Base-by-base conservation (phyloP, 2,888 invertebrate genomes). In the Aleiodes alternator region DNA sequence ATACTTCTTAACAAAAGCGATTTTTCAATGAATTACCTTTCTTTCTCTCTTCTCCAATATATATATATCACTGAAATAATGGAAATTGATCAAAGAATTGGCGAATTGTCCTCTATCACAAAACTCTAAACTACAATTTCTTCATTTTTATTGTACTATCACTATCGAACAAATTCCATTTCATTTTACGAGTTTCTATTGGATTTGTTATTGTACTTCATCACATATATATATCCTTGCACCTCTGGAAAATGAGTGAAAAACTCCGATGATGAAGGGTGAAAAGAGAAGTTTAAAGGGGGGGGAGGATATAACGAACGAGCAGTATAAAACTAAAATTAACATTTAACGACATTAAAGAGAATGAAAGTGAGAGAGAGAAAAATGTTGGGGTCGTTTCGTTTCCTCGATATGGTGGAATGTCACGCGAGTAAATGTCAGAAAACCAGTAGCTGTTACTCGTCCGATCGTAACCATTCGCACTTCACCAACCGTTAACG, bases 261-360 rank as follows among this genome's bases (percentile, higher is more conserved):
- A 31, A 57, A 57, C 57, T 31, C 31, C 12, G n/a, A 16, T 9
- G 57, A 57, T 29, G 29, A 56, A 12, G 57, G 38, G 59, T 31
- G 7, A 9, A 55, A 23, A 61, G 66, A n/a, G 34, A 59, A 48
- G 23, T 31, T 34, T 16, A 14, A 14, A 66, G 11, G 55, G 23
- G 55, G 23, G 23, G 14, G 23, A 12, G 34, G 16, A 53, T 64
- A 57, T 61, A 34, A 64, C 53, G 16, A 53, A 57, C 14, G 75
- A 72, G 76, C 66, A 72, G 77, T 79, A 76, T 80, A 78, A 79
- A 81, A 78, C 78, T 61, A 59, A 78, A 79, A 80, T 80, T 80
- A 79, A 78, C 76, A 79, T 81, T 80, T 80, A 81, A 80, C 80
- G 80, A 78, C 74, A 38, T 29, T 4, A 56, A 5, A 12, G 31